Evolutionary conservation across 2,888 invertebrate species (phyloP).

Genomic region (Barypeithes pellucidus): DNA sequence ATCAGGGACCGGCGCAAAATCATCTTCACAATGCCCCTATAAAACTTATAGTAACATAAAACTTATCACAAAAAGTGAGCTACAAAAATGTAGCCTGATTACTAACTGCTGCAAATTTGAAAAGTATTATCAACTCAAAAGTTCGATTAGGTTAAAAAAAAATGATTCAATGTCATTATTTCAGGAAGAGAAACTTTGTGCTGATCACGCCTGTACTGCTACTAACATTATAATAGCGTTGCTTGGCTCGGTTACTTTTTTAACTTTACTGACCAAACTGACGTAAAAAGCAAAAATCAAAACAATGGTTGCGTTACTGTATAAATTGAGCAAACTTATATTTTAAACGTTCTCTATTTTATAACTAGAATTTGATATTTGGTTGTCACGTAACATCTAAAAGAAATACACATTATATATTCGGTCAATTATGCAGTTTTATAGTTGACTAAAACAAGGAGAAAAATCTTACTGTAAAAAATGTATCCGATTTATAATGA

Average conservation of each 20-base stretch:
- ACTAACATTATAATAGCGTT: constrained; percentile 2
- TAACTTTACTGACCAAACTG: constrained; percentile 20
- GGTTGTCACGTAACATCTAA: constrained; percentile 30
- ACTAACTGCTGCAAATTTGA: constrained; percentile 18
- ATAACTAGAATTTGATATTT: constrained; percentile 38
- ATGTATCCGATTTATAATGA: constrained; percentile 18
- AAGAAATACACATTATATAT: constrained; percentile 27
- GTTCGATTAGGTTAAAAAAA: neutral
- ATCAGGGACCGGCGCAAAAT: constrained; percentile 13
- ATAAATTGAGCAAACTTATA: constrained; percentile 33
- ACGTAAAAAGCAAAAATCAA: constrained; percentile 6
- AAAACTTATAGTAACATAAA: constrained; percentile 25
- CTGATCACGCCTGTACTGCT: neutral
- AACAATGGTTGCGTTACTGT: constrained; percentile 16
- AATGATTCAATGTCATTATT: too few relatives aligned
- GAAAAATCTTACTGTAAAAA: constrained; percentile 13
- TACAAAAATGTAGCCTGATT: constrained; percentile 29
- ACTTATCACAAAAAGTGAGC: constrained; percentile 39
- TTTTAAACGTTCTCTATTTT: constrained; percentile 9
- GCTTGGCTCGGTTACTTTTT: constrained; percentile 25
- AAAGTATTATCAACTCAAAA: constrained; percentile 3
- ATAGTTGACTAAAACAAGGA: neutral
- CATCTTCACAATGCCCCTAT: constrained; percentile 22
- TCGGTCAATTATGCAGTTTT: constrained; percentile 11
- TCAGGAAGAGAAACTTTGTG: constrained; percentile 12